Evolutionary conservation across 2,797 vertebrate genomes (phyloP).

Genomic region (Numenius phaeopus): DNA sequence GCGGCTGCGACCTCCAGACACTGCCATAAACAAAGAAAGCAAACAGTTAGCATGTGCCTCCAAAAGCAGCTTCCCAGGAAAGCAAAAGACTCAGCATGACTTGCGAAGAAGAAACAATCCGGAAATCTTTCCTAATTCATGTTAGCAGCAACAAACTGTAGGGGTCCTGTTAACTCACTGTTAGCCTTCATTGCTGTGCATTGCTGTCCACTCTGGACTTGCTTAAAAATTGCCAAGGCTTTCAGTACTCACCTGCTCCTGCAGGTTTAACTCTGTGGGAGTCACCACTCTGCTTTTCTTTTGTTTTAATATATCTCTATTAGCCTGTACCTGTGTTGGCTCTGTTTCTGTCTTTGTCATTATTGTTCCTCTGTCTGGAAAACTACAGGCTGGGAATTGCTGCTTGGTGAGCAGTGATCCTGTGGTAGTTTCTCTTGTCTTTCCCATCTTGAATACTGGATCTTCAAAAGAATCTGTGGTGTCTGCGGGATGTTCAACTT

Average conservation of each 20-base stretch:
- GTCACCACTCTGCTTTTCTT: background rate
- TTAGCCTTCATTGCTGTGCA: background rate
- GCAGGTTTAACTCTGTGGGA: background rate
- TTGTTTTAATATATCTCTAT: background rate
- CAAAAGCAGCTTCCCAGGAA: background rate
- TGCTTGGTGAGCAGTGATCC: background rate
- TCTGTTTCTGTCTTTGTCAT: background rate
- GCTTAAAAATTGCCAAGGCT: background rate
- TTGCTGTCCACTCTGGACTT: background rate
- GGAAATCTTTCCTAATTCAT: background rate
- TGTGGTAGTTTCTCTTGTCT: background rate
- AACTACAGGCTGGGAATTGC: background rate
- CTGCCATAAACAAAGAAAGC: conserved; percentile 73
- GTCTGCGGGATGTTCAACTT: background rate
- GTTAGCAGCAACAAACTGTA: background rate
- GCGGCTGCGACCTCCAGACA: conserved; percentile 91
- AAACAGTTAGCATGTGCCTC: background rate
- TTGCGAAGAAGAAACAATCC: background rate
- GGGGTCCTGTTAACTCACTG: background rate
- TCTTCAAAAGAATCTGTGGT: background rate
- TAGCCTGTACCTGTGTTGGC: background rate
- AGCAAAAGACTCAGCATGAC: background rate
- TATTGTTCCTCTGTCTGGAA: background rate
- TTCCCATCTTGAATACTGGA: background rate
- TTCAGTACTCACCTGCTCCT: background rate